These are phyloP conservation scores for Micronycteris hirsuta DNA, from an alignment of 2,113 vertebrate genomes.

Conservation along the genomic window DNA sequence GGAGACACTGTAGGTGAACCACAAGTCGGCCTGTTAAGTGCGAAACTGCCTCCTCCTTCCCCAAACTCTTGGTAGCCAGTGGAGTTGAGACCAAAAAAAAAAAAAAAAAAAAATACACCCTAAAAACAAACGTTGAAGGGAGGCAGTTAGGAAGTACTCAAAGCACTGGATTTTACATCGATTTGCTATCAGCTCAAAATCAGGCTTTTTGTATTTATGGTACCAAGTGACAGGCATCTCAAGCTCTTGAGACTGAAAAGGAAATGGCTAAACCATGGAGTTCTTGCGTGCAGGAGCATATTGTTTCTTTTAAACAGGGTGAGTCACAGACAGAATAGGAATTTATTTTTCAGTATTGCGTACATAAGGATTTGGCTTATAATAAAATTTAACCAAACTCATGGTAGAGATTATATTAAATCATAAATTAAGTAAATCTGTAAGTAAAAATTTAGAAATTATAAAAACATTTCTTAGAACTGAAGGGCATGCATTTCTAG, in stretches of 20 bases:
- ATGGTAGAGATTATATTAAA: background rate
- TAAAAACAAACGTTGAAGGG: constrained; percentile 75
- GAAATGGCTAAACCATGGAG: background rate
- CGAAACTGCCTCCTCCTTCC: constrained; percentile 81
- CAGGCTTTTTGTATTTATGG: background rate
- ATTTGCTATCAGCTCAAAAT: background rate
- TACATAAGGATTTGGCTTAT: background rate
- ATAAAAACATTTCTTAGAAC: background rate
- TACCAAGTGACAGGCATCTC: background rate
- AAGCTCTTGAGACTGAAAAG: background rate
- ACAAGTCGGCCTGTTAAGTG: constrained; percentile 78
- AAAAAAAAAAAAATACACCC: too few species aligned
- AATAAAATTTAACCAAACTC: background rate
- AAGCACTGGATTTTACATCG: background rate
- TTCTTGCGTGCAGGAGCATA: background rate
- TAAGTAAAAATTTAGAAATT: background rate
- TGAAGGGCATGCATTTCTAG: background rate
- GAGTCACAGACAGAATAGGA: background rate
- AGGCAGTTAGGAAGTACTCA: background rate
- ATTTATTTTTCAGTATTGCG: background rate
- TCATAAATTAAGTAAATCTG: background rate
- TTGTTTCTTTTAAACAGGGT: background rate
- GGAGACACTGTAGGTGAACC: constrained; percentile 75
- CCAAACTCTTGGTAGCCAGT: constrained; percentile 81
- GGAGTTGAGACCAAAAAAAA: constrained; percentile 73